Evolutionary conservation across 1,140 invertebrate genomes (phyloP).

Genomic region (Tetramorium alpestre): DNA sequence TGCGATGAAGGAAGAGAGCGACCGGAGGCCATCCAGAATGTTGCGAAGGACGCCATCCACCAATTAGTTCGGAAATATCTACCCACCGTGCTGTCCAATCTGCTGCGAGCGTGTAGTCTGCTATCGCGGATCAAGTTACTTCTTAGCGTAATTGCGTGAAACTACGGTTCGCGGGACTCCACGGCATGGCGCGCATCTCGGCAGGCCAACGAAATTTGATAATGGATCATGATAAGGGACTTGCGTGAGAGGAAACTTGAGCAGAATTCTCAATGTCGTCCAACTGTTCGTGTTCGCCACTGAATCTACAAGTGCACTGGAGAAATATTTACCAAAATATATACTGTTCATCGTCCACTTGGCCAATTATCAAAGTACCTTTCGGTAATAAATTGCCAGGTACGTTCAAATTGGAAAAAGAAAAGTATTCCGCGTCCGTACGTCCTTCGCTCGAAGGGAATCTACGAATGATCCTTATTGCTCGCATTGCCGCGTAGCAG

Average conservation of each 20-base stretch:
- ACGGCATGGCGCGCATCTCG: not conserved
- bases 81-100: not conserved
- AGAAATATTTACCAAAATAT: slow-evolving; percentile 17
- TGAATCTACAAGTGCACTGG: not conserved
- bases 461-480: slow-evolving; percentile 4
- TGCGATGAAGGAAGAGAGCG: not conserved
- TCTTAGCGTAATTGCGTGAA: slow-evolving; percentile 58
- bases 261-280: not conserved
- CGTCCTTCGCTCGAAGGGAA: not conserved
- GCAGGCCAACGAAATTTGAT: slow-evolving; percentile 34
- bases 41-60: slow-evolving; percentile 44
- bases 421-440: not conserved
- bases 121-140: slow-evolving; percentile 55
- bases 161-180: not conserved
- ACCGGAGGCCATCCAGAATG: slow-evolving; percentile 31
- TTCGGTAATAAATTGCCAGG: slow-evolving; percentile 10
- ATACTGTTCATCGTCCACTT: not conserved
- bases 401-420: slow-evolving; percentile 11
- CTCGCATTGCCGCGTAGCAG: not conserved
- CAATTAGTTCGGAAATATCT: slow-evolving; percentile 60
- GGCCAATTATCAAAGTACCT: not conserved
- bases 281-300: not conserved
- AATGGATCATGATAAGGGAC: slow-evolving; percentile 28
- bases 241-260: slow-evolving; percentile 29
- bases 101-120: slow-evolving; percentile 19